Base-by-base conservation (phyloP, 2,888 invertebrate genomes). In the Argyresthia goedartella region DNA sequence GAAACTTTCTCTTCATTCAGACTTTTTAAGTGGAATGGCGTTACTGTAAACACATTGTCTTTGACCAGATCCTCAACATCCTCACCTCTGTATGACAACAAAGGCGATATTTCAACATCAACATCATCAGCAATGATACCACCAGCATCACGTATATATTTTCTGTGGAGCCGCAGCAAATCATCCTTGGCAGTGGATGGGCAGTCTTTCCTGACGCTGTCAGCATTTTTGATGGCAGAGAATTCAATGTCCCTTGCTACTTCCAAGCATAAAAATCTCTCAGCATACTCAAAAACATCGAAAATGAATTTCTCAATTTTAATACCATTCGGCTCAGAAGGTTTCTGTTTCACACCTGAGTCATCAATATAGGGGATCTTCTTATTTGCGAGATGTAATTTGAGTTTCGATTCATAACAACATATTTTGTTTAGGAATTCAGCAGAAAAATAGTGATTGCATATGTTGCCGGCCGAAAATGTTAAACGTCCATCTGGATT, bases 241-340 rank as follows among this genome's bases (percentile, higher is more conserved):
- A 99, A 99, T 73, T 99, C 99, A 55, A 95, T 93, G 60, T 95
- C 93, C 47, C 99, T 90, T 0, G 93, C 90, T 0, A 95, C 95
- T 81, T 99, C 97, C 91, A 98, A 95, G 7, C 96, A 95, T 10
- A 94, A 96, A 67, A 99, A 95, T 63, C 92, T 93, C 58, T 95
- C 91, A 0, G 98, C 92, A 76, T 96, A 97, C 67, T 94, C 94
- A 70, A 99, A 99, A 0, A 99, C 98, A 76, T 99, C 99, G 73
- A 99, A 99, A 9, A 99, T 95, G 73, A 99, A 99, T 76, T 99
- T 99, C 71, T 99, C 99, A 81, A 99, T 93, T 86, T 99, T 99
- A 59, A 99, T 96, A 9, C 99, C 99, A 65, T 99, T 99, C 0
- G 96, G 92, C 56, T 91, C 89, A 0, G 90, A 89, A 0, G 99